Evolutionary conservation across 2,113 vertebrate genomes (phyloP).

Genomic region (Uria lomvia): DNA sequence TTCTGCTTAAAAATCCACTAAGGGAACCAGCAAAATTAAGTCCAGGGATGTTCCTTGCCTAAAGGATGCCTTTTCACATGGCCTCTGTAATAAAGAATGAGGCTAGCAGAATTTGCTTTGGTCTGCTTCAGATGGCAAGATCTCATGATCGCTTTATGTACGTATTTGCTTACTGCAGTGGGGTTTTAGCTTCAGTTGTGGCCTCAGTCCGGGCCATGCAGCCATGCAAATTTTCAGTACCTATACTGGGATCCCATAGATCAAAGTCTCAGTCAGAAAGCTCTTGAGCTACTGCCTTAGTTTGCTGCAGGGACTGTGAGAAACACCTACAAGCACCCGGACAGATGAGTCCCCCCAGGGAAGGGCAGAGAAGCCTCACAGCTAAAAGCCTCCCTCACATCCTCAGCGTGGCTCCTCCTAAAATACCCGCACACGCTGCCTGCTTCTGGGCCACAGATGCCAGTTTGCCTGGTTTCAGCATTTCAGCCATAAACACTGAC

Average conservation of each 20-base stretch:
- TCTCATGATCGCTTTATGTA: background rate
- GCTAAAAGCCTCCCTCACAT: background rate
- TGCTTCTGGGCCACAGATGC: background rate
- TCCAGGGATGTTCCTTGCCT: background rate
- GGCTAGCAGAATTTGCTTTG: background rate
- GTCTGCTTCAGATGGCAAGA: background rate
- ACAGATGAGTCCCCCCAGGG: background rate
- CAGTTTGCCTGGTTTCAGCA: background rate
- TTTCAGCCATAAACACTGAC: background rate
- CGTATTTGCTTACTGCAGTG: background rate
- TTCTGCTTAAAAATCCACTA: background rate
- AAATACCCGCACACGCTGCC: accelerated
- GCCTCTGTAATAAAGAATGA: background rate
- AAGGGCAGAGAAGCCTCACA: background rate
- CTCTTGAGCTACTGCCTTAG: background rate
- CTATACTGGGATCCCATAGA: background rate
- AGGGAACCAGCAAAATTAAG: background rate
- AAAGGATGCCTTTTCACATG: background rate
- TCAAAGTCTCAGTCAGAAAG: background rate
- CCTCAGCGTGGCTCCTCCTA: background rate
- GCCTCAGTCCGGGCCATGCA: accelerated
- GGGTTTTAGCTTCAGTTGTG: background rate
- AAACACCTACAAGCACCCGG: background rate
- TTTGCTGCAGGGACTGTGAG: background rate
- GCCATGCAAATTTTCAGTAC: background rate